Conservation (phyloP, 2,888 invertebrate species). For the Miltochrista miniata region DNA sequence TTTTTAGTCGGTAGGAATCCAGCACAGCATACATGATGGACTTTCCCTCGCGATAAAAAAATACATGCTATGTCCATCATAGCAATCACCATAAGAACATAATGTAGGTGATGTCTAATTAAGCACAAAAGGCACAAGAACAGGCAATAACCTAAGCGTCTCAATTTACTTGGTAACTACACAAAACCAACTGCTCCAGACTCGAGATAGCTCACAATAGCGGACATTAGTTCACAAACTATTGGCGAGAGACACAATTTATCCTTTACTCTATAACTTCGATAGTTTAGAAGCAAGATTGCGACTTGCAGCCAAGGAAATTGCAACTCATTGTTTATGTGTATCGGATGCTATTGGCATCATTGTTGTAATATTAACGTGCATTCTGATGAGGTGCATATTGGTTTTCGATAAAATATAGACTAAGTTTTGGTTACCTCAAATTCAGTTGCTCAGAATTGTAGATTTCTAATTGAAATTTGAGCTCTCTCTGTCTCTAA, state of each 20-base stretch:
- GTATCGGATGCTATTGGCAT: slow-evolving; percentile 44
- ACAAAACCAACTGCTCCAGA: slow-evolving; percentile 50
- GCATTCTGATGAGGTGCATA: slow-evolving; percentile 35
- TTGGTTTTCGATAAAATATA: slow-evolving; percentile 25
- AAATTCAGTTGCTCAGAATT: not conserved
- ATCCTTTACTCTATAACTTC: slow-evolving; percentile 59
- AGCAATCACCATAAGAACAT: slow-evolving; percentile 1
- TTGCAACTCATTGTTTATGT: slow-evolving; percentile 63
- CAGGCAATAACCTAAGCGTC: slow-evolving; percentile 38
- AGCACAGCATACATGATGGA: too few species aligned
- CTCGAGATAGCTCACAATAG: slow-evolving; percentile 54
- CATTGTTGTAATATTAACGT: slow-evolving; percentile 39
- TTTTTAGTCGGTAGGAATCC: too few species aligned
- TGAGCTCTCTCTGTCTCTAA: not conserved
- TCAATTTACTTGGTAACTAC: slow-evolving; percentile 55
- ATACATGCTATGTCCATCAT: too few species aligned
- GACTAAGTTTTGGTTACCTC: slow-evolving; percentile 5
- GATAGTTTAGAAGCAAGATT: slow-evolving; percentile 49
- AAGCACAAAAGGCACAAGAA: slow-evolving; percentile 35
- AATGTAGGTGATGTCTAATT: slow-evolving; percentile 24
- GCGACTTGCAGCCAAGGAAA: slow-evolving; percentile 47
- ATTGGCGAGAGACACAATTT: slow-evolving; percentile 59
- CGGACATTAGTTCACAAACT: slow-evolving; percentile 58
- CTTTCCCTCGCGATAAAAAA: too few species aligned
- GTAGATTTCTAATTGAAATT: not conserved